phyloP scores from a whole-genome alignment of 2,888 invertebrate species.

The Acanthoscelides obtectus region DNA sequence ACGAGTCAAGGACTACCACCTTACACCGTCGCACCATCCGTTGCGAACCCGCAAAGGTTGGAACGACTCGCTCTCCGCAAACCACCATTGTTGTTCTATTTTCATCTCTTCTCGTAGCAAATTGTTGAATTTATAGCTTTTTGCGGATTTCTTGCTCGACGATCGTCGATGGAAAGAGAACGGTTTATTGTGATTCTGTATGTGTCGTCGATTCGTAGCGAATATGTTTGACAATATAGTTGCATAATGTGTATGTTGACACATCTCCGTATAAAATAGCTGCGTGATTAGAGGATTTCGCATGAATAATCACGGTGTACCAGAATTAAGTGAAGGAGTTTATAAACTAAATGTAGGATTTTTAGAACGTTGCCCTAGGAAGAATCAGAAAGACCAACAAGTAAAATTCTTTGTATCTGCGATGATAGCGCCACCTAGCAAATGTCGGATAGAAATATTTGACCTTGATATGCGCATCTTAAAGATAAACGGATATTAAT shows the following conservation, averaged over 20 bases:
- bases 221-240: neutral
- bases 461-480: too few relatives aligned
- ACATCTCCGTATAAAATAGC: neutral
- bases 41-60: neutral
- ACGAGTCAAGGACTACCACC: constrained; percentile 38
- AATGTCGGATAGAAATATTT: too few relatives aligned
- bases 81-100: constrained; percentile 20
- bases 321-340: too few relatives aligned
- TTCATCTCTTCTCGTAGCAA: constrained; percentile 21
- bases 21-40: constrained; percentile 27
- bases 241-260: neutral
- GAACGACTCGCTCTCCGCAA: neutral
- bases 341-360: too few relatives aligned
- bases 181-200: neutral
- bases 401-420: too few relatives aligned
- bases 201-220: neutral
- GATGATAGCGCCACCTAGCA: too few relatives aligned
- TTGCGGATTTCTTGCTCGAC: neutral
- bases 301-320: too few relatives aligned
- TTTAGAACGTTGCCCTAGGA: too few relatives aligned
- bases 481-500: too few relatives aligned
- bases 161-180: neutral
- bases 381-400: too few relatives aligned
- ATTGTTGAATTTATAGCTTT: constrained; percentile 24
- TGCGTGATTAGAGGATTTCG: neutral